These are phyloP conservation scores for Lithophane socia DNA, from an alignment of 2,888 invertebrate species.

Conservation along the genomic window DNA sequence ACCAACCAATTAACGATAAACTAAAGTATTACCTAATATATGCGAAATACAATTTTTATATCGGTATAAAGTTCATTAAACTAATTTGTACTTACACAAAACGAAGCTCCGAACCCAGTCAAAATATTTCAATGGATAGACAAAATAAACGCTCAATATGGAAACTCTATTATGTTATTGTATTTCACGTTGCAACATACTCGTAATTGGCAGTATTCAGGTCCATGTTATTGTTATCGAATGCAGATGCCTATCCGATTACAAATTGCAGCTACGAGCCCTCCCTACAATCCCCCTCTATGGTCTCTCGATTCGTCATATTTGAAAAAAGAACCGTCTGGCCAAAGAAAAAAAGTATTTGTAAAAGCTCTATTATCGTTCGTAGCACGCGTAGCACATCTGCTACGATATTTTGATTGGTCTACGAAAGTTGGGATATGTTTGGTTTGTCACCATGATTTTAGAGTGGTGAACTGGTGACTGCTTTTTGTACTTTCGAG, in stretches of 20 bases:
- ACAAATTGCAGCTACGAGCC: constrained; percentile 46
- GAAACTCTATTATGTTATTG: constrained; percentile 32
- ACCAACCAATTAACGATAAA: neutral
- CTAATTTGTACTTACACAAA: neutral
- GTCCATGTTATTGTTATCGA: constrained; percentile 45
- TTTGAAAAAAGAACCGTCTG: constrained; percentile 20
- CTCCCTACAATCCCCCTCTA: constrained; percentile 15
- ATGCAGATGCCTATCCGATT: constrained; percentile 51
- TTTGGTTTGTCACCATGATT: neutral
- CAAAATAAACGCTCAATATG: constrained; percentile 39
- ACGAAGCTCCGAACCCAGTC: neutral
- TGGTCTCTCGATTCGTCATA: constrained; percentile 3
- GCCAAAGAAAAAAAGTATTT: neutral
- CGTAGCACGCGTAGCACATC: constrained; percentile 51
- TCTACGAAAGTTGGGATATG: constrained; percentile 19
- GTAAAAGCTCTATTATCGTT: constrained; percentile 3
- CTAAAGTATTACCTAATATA: neutral
- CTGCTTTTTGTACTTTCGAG: neutral
- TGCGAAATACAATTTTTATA: neutral
- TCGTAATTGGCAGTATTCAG: constrained; percentile 41
- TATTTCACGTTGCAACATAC: constrained; percentile 29
- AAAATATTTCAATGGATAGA: constrained; percentile 32
- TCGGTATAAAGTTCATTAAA: neutral
- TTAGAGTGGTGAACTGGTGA: too few species aligned
- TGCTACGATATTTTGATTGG: constrained; percentile 37